phyloP scores from a whole-genome alignment of 2,888 invertebrate genomes.

The Psococerastis gibbosa region DNA sequence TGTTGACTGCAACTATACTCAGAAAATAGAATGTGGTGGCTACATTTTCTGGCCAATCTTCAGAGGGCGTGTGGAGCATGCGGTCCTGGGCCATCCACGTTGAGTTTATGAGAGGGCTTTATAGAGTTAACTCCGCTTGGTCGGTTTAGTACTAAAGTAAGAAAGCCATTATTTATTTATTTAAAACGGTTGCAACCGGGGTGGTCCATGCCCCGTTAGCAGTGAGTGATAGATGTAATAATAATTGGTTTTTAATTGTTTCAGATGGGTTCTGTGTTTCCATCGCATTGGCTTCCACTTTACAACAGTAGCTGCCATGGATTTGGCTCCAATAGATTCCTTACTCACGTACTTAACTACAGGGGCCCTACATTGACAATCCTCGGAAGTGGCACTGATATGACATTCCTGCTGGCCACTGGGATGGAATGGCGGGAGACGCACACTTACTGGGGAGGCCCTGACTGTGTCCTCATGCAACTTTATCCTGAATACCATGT shows the following conservation, averaged over 20 bases:
- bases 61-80: too few relatives aligned
- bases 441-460: slow-evolving; percentile 64
- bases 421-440: slow-evolving; percentile 74
- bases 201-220: neutral
- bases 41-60: too few relatives aligned
- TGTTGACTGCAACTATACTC: too few relatives aligned
- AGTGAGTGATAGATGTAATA: too few relatives aligned
- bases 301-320: slow-evolving; percentile 76
- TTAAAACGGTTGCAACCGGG: too few relatives aligned
- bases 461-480: slow-evolving; percentile 41
- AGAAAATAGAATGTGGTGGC: too few relatives aligned
- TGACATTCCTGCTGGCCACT: slow-evolving; percentile 55
- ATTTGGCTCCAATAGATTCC: slow-evolving; percentile 68
- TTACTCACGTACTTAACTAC: slow-evolving; percentile 71
- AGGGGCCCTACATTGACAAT: slow-evolving; percentile 36
- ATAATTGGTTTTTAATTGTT: slow-evolving; percentile 16
- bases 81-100: too few relatives aligned
- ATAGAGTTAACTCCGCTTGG: too few relatives aligned
- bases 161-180: slow-evolving; percentile 1
- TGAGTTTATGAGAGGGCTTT: too few relatives aligned
- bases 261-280: slow-evolving; percentile 25
- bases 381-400: slow-evolving; percentile 33
- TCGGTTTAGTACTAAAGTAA: too few relatives aligned
- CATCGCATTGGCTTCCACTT: slow-evolving; percentile 65
- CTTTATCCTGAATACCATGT: slow-evolving; percentile 32